Base-by-base conservation (phyloP, 2,888 invertebrate genomes). In the Penaeus monodon region DNA sequence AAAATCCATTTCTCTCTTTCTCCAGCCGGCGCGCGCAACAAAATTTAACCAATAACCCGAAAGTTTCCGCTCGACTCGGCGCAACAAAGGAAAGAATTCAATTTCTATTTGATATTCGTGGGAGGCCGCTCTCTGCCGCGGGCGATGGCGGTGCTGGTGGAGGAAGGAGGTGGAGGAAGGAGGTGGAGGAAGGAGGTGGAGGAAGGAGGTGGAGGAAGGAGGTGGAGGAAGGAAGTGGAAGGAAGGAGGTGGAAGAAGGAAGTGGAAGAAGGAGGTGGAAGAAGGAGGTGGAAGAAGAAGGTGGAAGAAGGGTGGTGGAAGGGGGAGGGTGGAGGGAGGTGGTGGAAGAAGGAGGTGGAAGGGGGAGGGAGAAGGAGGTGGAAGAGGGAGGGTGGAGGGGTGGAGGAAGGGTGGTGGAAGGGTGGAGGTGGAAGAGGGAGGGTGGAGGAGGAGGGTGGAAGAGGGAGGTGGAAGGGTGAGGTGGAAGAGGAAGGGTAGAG, bases 51-150 rank as follows among this genome's bases (percentile, higher is more conserved):
- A 85, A 85, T 85, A 85, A 85, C 44, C 85, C 73, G 64, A 87
- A 84, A 79, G 79, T 87, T 87, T 87, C 82, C 76, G 78, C 82
- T 64, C 87, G 70, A 83, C 82, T 87, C 82, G 87, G 83, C 73
- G 79, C 83, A 83, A 87, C 87, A 87, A 87, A 83, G 83, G 87
- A 76, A 83, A 82, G 87, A 87, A 87, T 87, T 87, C 87, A 87
- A 87, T 87, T 87, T 87, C 87, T 79, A 87, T 87, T 87, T 87
- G 87, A 87, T 87, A 87, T 87, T 84, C 83, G 84, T 77, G 84
- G 78, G 84, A 84, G 65, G 84, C 77, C 84, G 84, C 38, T 49
- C 68, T 49, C 68, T 49, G 77, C 84, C 68, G 77, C 77, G 29
- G 68, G 77, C 76, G 76, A 77, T 20, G 77, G 77, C 64, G 84